Base-by-base conservation (phyloP, 2,888 invertebrate genomes). In the Rhimphoctona megacephalus region DNA sequence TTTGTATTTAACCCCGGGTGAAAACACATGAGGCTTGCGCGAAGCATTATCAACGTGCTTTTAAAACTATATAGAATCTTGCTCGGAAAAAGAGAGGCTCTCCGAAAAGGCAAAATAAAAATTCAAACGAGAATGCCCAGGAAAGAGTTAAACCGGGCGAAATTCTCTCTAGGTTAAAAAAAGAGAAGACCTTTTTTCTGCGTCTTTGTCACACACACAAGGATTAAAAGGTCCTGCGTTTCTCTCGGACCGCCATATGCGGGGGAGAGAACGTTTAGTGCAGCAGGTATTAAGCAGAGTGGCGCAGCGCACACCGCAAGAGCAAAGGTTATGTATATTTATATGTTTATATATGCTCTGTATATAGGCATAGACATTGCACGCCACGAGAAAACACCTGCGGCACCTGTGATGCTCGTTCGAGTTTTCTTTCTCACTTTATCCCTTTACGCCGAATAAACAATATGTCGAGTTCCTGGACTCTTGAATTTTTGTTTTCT, bases 171-270 rank as follows among this genome's bases (percentile, higher is more conserved):
- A 33, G 39, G 64, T 72, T 80, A 19, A 85, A 78, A 86, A 76
- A 80, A 78, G 4, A 57, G 79, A 76, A 30, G n/a, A 85, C 54
- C 17, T 43, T 66, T 52, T 66, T 49, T 66, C 81, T 70, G 57
- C 61, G 8, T 76, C 67, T 73, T 86, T 83, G 67, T 77, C n/a
- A 33, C 52, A 43, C 67, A 22, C 54, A 78, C 83, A 36, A 73
- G 86, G 83, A 83, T 81, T 81, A 70, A 77, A 81, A 86, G 73
- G 77, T 77, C 77, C 83, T 86, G 64, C 86, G 30, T 70, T 81
- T 72, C 83, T 83, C 80, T 77, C 77, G 77, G 80, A 86, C 67
- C 39, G 70, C 46, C 70, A 67, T 73, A 30, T 19, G 79, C 22
- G 43, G 46, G 30, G 39, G 36, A 57, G n/a, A 57, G 30, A 33